phyloP scores from a whole-genome alignment of 1,140 invertebrate genomes.

The Heliconius melpomene region DNA sequence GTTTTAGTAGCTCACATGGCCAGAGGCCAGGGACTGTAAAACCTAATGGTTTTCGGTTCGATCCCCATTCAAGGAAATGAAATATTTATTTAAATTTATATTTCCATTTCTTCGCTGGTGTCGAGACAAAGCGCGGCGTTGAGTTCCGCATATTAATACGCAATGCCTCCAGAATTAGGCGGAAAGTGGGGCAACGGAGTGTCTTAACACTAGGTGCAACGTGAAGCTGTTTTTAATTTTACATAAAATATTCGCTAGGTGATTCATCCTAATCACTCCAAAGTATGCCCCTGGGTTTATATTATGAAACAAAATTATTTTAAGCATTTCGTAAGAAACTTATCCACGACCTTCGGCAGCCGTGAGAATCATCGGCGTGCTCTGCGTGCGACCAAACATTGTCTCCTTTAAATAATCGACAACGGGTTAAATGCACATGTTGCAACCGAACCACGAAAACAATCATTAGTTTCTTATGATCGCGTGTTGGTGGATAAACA shows the following conservation, averaged over 20 bases:
- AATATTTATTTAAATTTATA: no score
- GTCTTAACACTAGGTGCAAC: no score
- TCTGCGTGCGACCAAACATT: conserved; percentile 68
- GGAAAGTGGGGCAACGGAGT: no score
- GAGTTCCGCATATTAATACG: no score
- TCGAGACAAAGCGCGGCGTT: no score
- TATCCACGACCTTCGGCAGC: conserved; percentile 71
- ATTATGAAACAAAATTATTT: conserved; percentile 77
- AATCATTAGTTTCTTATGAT: conserved; percentile 51
- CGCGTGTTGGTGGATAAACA: conserved; percentile 44
- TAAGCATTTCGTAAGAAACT: conserved; percentile 72
- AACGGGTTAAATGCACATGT: conserved; percentile 56
- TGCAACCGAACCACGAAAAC: conserved; percentile 51
- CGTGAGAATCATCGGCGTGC: conserved; percentile 65
- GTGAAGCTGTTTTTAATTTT: no score
- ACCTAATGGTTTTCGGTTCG: no score
- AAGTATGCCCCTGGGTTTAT: conserved; percentile 52
- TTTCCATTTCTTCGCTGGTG: no score
- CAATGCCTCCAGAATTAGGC: no score
- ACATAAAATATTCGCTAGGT: conserved; percentile 9
- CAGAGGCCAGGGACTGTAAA: no score
- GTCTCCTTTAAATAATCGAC: conserved; percentile 76
- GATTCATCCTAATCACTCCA: conserved; percentile 29
- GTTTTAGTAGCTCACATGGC: not conserved
- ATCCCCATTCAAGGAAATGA: no score